phyloP scores from a whole-genome alignment of 2,113 vertebrate genomes.

The Tenebrosternarchus preto region DNA sequence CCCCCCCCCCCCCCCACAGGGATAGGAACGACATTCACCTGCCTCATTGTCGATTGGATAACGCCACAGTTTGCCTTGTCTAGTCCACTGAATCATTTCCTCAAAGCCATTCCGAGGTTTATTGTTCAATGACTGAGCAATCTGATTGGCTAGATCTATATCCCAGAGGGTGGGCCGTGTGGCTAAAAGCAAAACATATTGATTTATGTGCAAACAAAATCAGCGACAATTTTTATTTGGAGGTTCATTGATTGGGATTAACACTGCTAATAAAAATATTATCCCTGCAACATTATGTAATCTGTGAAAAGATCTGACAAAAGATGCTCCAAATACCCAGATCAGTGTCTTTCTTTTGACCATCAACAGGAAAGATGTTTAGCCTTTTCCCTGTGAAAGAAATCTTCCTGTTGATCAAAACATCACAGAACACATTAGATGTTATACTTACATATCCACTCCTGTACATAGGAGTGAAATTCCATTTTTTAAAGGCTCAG shows the following conservation, averaged over 20 bases:
- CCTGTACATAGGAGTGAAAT: too few relatives aligned
- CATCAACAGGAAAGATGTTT: conserved; percentile 77
- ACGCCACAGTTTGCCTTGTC: conserved; percentile 89
- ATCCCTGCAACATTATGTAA: too few relatives aligned
- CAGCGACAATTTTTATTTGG: too few relatives aligned
- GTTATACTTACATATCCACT: too few relatives aligned
- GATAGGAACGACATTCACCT: conserved; percentile 69
- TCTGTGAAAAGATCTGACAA: too few relatives aligned
- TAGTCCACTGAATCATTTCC: conserved; percentile 96
- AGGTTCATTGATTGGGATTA: too few relatives aligned
- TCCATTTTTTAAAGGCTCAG: too few relatives aligned
- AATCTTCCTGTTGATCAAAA: conserved; percentile 69
- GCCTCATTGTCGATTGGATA: conserved; percentile 90
- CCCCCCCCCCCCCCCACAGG: neutral
- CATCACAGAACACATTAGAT: too few relatives aligned
- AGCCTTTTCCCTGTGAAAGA: conserved; percentile 77
- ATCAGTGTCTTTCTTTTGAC: conserved; percentile 57
- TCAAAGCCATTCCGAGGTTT: conserved; percentile 86
- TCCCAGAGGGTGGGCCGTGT: conserved; percentile 86
- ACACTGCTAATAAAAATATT: too few relatives aligned
- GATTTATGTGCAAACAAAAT: neutral
- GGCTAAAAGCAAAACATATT: conserved; percentile 52
- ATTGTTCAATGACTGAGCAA: conserved; percentile 71
- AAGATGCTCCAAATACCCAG: conserved; percentile 53
- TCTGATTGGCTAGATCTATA: conserved; percentile 80